Evolutionary conservation across 2,797 vertebrate species (phyloP).

Genomic region (Acanthis flammea): DNA sequence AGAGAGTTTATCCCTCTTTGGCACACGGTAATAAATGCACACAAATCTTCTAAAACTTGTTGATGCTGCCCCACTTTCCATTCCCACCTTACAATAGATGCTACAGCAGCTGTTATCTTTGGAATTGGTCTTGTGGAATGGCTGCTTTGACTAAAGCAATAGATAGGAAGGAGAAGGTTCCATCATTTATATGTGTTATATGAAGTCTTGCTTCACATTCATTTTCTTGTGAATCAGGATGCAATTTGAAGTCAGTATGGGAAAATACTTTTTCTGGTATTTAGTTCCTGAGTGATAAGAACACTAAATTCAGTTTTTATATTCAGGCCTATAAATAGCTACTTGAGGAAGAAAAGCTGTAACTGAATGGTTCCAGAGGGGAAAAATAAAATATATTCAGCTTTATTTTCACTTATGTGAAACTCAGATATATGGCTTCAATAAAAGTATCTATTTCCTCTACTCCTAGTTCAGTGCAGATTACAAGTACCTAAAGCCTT

Average conservation of each 20-base stretch:
- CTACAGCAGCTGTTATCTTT: background rate
- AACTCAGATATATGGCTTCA: background rate
- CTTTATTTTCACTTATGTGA: background rate
- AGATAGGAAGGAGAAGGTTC: background rate
- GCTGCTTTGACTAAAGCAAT: background rate
- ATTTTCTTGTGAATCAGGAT: background rate
- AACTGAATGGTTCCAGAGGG: background rate
- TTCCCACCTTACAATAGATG: background rate
- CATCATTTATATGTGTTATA: background rate
- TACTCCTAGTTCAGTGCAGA: background rate
- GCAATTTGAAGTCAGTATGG: background rate
- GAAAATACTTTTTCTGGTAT: background rate
- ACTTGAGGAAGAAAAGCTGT: background rate
- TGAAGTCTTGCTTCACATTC: background rate
- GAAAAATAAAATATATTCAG: background rate
- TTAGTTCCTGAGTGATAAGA: background rate
- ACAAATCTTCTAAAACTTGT: background rate
- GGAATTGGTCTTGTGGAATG: background rate
- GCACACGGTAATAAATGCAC: background rate
- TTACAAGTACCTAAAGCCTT: background rate
- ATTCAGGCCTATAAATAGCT: background rate
- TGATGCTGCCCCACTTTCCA: background rate
- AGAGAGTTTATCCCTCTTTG: background rate
- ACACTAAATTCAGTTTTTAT: background rate
- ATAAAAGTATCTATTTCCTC: background rate